Percentiles rank a stretch among this genome's conserved stretches.
These are phyloP conservation scores for Loriculus beryllinus DNA, from an alignment of 2,797 vertebrate genomes.

Conservation along the genomic window DNA sequence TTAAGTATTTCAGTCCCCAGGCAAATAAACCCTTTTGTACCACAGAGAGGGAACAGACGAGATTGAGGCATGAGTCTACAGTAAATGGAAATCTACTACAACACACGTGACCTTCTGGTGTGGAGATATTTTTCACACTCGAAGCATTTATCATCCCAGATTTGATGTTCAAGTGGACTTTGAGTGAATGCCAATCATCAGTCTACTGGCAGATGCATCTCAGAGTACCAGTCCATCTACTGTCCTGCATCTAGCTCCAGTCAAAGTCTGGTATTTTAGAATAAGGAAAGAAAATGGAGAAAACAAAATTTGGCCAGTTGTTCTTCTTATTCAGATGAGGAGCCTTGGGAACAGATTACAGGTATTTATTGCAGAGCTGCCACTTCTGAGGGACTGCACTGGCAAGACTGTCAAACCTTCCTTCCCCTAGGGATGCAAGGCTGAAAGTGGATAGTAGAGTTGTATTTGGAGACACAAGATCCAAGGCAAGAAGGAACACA, in stretches of 20 bases:
- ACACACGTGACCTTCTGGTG: background rate
- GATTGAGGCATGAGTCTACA: background rate
- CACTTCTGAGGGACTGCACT: background rate
- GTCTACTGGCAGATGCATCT: background rate
- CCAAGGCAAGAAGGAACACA: background rate
- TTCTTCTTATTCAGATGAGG: background rate
- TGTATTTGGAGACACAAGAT: background rate
- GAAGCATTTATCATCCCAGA: background rate
- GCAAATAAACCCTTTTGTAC: conserved; percentile 16
- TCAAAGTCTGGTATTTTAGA: background rate
- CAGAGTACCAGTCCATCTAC: background rate
- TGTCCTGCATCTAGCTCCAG: background rate
- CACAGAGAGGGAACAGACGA: background rate
- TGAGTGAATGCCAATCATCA: background rate
- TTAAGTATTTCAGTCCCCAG: conserved; percentile 54
- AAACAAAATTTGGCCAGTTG: background rate
- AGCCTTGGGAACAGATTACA: background rate
- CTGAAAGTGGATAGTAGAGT: background rate
- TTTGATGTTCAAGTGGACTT: background rate
- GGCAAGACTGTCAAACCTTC: background rate
- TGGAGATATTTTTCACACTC: background rate
- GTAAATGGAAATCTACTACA: background rate
- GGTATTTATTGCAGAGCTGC: background rate
- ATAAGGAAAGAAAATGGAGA: background rate
- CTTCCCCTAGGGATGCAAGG: background rate